These are phyloP conservation scores for Thecophora atra DNA, from an alignment of 2,888 invertebrate genomes.

Conservation along the genomic window DNA sequence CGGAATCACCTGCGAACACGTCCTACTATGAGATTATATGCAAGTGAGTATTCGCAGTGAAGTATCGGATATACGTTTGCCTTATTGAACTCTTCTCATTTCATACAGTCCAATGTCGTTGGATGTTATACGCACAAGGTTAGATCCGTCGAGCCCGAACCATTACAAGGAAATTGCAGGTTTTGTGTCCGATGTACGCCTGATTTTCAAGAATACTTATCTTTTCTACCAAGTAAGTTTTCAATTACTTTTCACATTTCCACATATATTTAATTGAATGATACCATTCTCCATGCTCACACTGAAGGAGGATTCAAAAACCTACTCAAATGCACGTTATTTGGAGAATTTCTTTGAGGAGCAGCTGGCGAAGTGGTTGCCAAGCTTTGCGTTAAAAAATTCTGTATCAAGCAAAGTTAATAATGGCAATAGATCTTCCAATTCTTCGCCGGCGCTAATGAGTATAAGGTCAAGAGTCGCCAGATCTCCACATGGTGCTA, in stretches of 20 bases:
- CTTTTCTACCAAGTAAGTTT: conserved; percentile 78
- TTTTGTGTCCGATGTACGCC: conserved; percentile 82
- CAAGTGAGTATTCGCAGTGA: conserved; percentile 52
- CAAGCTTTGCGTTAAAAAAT: conserved; percentile 71
- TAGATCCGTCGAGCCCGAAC: conserved; percentile 77
- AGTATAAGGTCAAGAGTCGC: conserved; percentile 42
- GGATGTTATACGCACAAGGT: conserved; percentile 81
- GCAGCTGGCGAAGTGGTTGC: conserved; percentile 82
- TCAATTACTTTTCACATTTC: conserved; percentile 15
- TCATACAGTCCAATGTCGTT: conserved; percentile 78
- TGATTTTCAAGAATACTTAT: conserved; percentile 89
- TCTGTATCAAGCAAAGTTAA: conserved; percentile 49
- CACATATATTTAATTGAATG: conserved; percentile 4
- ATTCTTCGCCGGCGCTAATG: conserved; percentile 47
- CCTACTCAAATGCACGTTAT: conserved; percentile 81
- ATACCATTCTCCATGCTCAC: conserved; percentile 7
- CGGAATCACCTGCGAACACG: conserved; percentile 76
- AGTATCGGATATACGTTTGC: neutral
- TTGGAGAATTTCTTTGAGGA: conserved; percentile 88
- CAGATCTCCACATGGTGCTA: conserved; percentile 46
- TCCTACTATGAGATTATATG: conserved; percentile 65
- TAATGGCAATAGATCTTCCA: conserved; percentile 51
- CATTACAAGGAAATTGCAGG: conserved; percentile 80
- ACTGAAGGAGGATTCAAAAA: conserved; percentile 76
- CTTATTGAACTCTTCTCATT: neutral